phyloP scores from a whole-genome alignment of 2,113 vertebrate genomes.

The Thryonomys swinderianus region DNA sequence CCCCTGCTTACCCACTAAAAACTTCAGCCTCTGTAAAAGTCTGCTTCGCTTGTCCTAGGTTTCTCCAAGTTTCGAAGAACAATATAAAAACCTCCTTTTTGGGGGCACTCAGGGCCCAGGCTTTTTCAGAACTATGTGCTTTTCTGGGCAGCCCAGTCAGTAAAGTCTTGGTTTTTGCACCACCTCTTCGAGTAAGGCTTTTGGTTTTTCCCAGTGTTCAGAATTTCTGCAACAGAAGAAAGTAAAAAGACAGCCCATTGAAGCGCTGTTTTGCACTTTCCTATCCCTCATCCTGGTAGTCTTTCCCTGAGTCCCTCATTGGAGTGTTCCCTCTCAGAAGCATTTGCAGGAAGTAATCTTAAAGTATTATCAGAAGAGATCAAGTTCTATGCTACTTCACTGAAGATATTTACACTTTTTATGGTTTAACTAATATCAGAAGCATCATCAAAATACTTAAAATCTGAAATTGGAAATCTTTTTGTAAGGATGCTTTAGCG shows the following conservation, averaged over 20 bases:
- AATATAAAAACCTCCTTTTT: too few relatives aligned
- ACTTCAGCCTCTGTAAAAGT: too few relatives aligned
- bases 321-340: background rate
- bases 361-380: background rate
- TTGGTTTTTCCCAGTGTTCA: too few relatives aligned
- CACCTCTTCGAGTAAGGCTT: too few relatives aligned
- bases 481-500: background rate
- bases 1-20: too few relatives aligned
- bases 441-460: conserved; percentile 8
- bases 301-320: background rate
- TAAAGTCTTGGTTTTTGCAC: too few relatives aligned
- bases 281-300: background rate
- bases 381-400: background rate
- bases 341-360: background rate
- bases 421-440: conserved; percentile 8
- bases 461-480: background rate
- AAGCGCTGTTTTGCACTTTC: background rate
- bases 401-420: conserved; percentile 9
- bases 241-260: background rate
- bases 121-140: too few relatives aligned
- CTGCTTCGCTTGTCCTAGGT: too few relatives aligned
- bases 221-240: background rate
- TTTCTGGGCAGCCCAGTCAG: too few relatives aligned
- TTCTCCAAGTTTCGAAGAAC: too few relatives aligned
- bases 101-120: too few relatives aligned